Evolutionary conservation across 1,140 invertebrate species (phyloP).

Genomic region (Aphaenogaster rudis): DNA sequence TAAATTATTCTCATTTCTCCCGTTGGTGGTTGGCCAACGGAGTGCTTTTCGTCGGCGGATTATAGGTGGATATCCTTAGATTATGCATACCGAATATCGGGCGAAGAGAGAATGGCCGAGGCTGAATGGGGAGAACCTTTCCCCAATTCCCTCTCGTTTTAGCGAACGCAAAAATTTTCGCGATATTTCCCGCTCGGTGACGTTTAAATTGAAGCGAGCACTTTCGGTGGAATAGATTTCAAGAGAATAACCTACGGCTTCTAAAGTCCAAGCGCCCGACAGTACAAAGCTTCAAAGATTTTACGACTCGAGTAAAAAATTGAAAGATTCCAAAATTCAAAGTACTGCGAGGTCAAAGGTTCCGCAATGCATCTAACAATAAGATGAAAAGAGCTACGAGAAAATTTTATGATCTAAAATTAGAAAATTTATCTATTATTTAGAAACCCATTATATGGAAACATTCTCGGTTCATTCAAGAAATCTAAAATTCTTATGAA

Average conservation of each 20-base stretch:
- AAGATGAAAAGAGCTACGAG: not conserved
- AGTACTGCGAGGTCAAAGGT: constrained; percentile 1
- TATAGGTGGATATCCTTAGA: constrained; percentile 57
- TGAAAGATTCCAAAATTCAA: not conserved
- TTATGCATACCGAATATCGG: constrained; percentile 64
- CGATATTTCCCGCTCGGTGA: constrained; percentile 50
- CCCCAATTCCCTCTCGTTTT: constrained; percentile 20
- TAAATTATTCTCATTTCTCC: constrained; percentile 63
- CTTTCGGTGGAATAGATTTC: constrained; percentile 33
- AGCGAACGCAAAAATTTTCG: constrained; percentile 43
- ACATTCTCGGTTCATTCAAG: not conserved
- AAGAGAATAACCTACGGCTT: constrained; percentile 12
- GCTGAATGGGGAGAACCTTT: constrained; percentile 47
- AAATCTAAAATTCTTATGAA: not conserved
- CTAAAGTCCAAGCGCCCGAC: not conserved
- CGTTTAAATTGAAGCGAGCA: constrained; percentile 54
- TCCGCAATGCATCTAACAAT: not conserved
- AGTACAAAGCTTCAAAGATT: constrained; percentile 15
- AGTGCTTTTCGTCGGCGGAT: constrained; percentile 38
- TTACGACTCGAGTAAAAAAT: not conserved
- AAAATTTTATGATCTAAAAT: not conserved
- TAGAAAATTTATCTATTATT: not conserved
- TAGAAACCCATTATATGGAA: not conserved
- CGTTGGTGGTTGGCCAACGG: constrained; percentile 19
- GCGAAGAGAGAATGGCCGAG: constrained; percentile 37